phyloP scores from a whole-genome alignment of 2,113 vertebrate genomes.

The Ictalurus furcatus region DNA sequence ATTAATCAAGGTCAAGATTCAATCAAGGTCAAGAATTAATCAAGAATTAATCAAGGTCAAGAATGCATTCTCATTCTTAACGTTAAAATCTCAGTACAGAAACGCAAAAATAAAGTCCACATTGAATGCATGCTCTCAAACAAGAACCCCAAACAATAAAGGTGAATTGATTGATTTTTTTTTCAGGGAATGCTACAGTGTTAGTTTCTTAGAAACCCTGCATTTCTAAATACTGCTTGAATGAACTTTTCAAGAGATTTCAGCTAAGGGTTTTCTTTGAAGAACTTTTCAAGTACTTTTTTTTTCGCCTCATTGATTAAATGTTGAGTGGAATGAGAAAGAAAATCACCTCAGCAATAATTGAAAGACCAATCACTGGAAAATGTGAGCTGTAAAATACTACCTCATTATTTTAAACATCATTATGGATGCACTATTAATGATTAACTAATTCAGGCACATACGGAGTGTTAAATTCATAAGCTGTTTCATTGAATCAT shows the following conservation, averaged over 20 bases:
- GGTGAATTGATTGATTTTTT: neutral
- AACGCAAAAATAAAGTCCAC: neutral
- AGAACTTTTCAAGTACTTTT: slow-evolving; percentile 60
- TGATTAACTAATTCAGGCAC: neutral
- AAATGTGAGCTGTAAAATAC: slow-evolving; percentile 7
- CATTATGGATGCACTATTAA: slow-evolving; percentile 7
- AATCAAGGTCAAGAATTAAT: neutral
- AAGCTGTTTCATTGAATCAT: neutral
- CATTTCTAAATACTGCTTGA: neutral
- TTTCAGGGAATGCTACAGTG: neutral
- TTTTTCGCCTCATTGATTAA: neutral
- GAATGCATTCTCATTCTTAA: neutral
- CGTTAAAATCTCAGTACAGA: neutral
- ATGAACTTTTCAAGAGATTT: neutral
- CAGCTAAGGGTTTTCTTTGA: slow-evolving; percentile 12
- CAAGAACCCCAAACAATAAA: neutral
- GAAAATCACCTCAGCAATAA: neutral
- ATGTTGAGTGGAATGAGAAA: neutral
- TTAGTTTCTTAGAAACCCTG: neutral
- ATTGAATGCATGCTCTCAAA: neutral
- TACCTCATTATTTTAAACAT: slow-evolving; percentile 7
- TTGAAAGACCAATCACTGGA: neutral
- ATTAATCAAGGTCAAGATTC: neutral
- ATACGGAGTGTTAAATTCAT: neutral
- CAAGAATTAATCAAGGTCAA: neutral